These are phyloP conservation scores for Typhlomys cinereus DNA, from an alignment of 2,113 vertebrate genomes.

Conservation along the genomic window DNA sequence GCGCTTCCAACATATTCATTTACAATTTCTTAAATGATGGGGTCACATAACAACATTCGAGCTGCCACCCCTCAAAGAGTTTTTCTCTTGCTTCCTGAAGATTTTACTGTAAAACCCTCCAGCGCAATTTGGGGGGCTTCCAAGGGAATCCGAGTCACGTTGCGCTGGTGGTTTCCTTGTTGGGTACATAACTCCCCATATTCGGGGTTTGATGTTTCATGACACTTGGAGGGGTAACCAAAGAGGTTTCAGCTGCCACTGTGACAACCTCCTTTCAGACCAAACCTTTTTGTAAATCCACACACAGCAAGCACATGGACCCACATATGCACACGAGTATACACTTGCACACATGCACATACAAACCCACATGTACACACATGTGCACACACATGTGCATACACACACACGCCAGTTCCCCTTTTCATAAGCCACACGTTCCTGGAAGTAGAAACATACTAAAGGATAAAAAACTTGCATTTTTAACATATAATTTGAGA, in stretches of 20 bases:
- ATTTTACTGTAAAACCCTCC: background rate
- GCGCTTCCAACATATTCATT: background rate
- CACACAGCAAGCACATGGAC: background rate
- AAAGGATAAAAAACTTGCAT: background rate
- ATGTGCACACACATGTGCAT: background rate
- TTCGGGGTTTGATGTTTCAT: background rate
- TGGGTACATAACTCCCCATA: background rate
- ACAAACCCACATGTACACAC: background rate
- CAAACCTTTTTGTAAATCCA: background rate
- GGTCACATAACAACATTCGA: background rate
- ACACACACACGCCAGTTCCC: too few relatives aligned
- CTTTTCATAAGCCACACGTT: too few relatives aligned
- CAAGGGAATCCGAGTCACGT: background rate
- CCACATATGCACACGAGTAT: background rate
- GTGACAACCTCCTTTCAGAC: too few relatives aligned
- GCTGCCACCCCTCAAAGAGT: slow-evolving; percentile 22
- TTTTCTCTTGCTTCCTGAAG: background rate
- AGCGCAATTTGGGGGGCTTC: background rate
- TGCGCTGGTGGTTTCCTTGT: background rate
- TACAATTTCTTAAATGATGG: background rate
- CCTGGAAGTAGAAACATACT: too few relatives aligned
- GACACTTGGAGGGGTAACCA: background rate
- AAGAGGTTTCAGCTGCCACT: background rate
- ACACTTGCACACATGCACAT: too few relatives aligned
- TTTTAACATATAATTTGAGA: background rate